phyloP scores from a whole-genome alignment of 1,140 invertebrate species.

The Helicoverpa armigera region DNA sequence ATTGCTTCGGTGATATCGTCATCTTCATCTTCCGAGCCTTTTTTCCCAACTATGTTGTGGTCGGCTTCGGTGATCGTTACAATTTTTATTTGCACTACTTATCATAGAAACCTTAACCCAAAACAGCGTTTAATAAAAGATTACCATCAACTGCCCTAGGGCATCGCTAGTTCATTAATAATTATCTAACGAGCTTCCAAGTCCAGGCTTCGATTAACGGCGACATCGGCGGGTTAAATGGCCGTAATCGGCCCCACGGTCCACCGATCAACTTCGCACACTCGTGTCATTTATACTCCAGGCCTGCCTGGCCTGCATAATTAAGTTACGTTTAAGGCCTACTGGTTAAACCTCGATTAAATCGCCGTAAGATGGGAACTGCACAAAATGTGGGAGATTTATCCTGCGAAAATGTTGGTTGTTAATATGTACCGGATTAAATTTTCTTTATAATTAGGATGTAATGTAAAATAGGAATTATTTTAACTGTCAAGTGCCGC shows the following conservation, averaged over 20 bases:
- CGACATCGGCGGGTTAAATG: slow-evolving; percentile 38
- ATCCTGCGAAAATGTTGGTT: no score
- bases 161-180: slow-evolving; percentile 41
- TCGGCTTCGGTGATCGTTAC: no score
- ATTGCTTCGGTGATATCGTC: no score
- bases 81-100: no score
- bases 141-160: slow-evolving; percentile 27
- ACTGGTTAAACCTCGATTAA: neutral
- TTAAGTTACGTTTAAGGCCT: slow-evolving; percentile 17
- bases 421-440: no score
- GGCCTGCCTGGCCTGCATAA: slow-evolving; percentile 11
- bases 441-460: no score
- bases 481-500: no score
- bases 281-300: slow-evolving; percentile 26
- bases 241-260: slow-evolving; percentile 17
- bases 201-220: slow-evolving; percentile 34
- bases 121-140: neutral
- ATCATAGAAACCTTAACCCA: neutral
- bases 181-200: slow-evolving; percentile 37
- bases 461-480: no score
- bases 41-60: no score
- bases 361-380: neutral
- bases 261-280: slow-evolving; percentile 1
- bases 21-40: no score
- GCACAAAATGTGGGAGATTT: neutral